Evolutionary conservation across 2,888 invertebrate species (phyloP).

Genomic region (Frankliniella fusca): DNA sequence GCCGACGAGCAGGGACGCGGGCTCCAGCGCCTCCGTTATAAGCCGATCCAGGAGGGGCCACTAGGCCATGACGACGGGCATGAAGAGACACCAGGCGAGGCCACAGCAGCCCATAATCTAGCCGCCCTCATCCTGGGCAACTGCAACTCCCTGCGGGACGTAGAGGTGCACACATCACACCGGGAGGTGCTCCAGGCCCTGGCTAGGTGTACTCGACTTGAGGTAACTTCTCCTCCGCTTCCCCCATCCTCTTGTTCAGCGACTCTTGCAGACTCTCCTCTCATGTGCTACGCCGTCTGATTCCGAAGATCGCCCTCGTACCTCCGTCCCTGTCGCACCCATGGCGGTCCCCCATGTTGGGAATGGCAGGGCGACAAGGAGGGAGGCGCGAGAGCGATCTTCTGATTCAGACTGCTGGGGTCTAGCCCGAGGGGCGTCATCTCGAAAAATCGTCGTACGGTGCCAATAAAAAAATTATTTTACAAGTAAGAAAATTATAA

Average conservation of each 20-base stretch:
- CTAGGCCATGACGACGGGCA: not conserved
- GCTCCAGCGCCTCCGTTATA: not conserved
- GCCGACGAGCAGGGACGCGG: not conserved
- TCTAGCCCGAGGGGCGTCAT: not conserved
- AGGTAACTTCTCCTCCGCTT: not conserved
- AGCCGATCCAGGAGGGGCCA: not conserved
- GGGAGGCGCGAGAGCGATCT: no score
- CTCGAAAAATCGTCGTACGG: not conserved
- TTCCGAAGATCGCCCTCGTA: no score
- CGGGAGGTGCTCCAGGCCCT: not conserved
- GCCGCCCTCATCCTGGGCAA: not conserved
- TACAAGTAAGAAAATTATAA: not conserved
- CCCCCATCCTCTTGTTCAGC: no score
- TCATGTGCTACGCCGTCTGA: no score
- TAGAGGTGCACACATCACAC: not conserved
- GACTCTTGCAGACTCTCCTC: no score
- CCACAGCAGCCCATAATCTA: not conserved
- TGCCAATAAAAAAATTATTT: not conserved
- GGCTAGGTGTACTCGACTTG: not conserved
- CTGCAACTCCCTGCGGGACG: not conserved
- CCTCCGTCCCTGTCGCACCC: no score
- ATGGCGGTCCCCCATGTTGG: no score
- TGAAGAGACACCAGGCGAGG: not conserved
- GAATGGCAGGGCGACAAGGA: no score
- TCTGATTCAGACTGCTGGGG: no score